Percentiles rank a stretch among this genome's conserved stretches.
Conservation (phyloP, 2,113 vertebrate genomes). For the Emydocephalus ijimae region DNA sequence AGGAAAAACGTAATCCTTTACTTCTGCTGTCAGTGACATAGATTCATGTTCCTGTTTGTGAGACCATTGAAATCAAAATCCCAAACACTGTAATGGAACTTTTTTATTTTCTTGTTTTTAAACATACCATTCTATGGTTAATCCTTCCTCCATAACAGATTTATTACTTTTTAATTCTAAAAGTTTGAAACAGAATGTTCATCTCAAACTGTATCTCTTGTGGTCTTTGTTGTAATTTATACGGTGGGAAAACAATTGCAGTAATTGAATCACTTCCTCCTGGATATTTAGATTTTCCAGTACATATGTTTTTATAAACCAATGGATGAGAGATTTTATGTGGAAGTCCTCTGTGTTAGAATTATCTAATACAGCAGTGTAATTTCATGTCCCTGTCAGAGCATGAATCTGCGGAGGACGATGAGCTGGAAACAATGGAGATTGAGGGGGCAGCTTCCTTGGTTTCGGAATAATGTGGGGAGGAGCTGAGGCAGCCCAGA, state of each 20-base stretch:
- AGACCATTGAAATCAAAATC: neutral
- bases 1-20: neutral
- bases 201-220: constrained; percentile 17
- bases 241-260: constrained; percentile 30
- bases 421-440: too few species aligned
- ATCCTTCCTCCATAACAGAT: neutral
- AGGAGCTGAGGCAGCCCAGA: too few species aligned
- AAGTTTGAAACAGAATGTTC: constrained; percentile 20
- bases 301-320: neutral
- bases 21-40: neutral
- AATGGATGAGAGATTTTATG: constrained; percentile 11
- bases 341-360: constrained; percentile 43
- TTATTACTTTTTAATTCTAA: neutral
- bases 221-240: constrained; percentile 50
- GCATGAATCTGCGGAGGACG: too few species aligned
- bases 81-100: neutral
- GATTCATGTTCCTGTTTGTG: neutral
- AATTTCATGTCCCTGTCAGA: too few species aligned
- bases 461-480: too few species aligned
- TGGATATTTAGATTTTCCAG: constrained; percentile 18
- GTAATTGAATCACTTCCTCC: constrained; percentile 63
- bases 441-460: too few species aligned
- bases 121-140: neutral
- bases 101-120: neutral
- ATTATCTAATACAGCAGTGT: constrained; percentile 24